Evolutionary conservation across 2,888 invertebrate species (phyloP).

Genomic region (Aricia artaxerxes): DNA sequence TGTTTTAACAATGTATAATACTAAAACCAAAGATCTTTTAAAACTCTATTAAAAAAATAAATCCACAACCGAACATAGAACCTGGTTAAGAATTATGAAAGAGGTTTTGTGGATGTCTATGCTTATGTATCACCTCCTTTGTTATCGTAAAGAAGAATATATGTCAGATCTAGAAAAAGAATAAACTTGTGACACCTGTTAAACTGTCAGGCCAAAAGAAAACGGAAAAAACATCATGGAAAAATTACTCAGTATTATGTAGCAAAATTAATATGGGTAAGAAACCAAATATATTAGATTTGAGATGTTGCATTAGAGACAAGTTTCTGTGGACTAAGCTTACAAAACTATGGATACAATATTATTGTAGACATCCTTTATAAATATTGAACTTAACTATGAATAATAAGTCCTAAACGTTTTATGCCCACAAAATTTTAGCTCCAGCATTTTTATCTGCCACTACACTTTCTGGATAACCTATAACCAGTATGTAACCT

Average conservation of each 20-base stretch:
- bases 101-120: background rate
- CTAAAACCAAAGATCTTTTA: too few relatives aligned
- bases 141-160: background rate
- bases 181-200: background rate
- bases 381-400: background rate
- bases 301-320: too few relatives aligned
- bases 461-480: background rate
- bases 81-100: background rate
- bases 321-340: background rate
- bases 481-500: too few relatives aligned
- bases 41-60: too few relatives aligned
- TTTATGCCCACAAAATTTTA: background rate
- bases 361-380: background rate
- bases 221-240: background rate
- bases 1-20: too few relatives aligned
- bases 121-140: background rate
- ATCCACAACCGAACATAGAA: too few relatives aligned
- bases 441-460: slow-evolving; percentile 4
- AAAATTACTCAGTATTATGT: background rate
- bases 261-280: slow-evolving; percentile 5
- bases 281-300: background rate
- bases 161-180: background rate
- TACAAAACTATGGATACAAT: background rate
- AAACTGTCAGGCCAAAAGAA: background rate
- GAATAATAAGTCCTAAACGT: background rate